Base-by-base conservation (phyloP, 2,797 vertebrate species). In the Microcaecilia unicolor region DNA sequence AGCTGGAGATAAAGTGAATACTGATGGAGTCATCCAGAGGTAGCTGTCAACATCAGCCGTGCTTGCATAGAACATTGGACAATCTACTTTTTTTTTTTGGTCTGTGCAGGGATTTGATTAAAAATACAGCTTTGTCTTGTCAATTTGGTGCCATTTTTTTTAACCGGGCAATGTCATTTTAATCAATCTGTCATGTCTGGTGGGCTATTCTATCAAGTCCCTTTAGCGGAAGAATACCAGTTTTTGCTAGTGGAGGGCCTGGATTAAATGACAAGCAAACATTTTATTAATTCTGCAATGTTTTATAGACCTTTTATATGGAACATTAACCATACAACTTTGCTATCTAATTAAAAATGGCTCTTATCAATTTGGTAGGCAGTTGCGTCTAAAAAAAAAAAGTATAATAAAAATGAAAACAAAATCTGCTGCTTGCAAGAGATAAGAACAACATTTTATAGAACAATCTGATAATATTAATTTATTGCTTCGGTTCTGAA, bases 1-100 rank as follows among this genome's bases (percentile, higher is more conserved):
- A 66, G 68, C 64, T 58, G 51, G 50, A 74, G 67, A 70, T 71
- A 67, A 61, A 72, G 44, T 50, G 49, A 55, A 35, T 57, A 43
- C 57, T 66, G 50, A 60, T 54, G 51, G 46, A 63, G 61, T 49
- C 58, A 57, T 66, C 64, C 51, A 63, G 65, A 55, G 54, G 48
- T 52, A 57, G 66, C 68, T 73, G 61, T 68, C 34, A 51, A 61
- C 52, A 43, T 62, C 58, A 59, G 52, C 66, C 65, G 62, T 58
- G 63, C 70, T 66, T 66, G 60, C 69, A 68, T 69, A 70, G 51
- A 62, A 59, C 58, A 54, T 55, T 46, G 70, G 32, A 47, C 21
- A 4, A 61, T 46, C 45, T 50, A 40, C 61, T 13, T 24, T 24
- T 23, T n/a, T n/a, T 52, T 41, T 5, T 11, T 41, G 34, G 44